Evolutionary conservation across 2,113 vertebrate species (phyloP).

Genomic region (Stegostoma tigrinum): DNA sequence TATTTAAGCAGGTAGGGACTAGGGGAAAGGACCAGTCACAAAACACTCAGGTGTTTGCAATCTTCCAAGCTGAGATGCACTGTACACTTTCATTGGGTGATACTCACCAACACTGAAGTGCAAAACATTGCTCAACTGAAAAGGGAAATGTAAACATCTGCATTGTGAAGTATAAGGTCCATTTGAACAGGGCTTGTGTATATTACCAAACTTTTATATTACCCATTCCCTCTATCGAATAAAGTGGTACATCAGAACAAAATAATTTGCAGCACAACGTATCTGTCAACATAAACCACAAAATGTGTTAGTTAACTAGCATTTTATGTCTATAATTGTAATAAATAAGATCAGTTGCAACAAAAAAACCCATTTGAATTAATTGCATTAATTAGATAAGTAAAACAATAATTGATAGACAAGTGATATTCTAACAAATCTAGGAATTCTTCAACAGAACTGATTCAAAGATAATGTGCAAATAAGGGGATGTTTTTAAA

Average conservation of each 20-base stretch:
- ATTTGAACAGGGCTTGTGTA: background rate
- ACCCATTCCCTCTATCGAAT: conserved; percentile 2
- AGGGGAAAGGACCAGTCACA: background rate
- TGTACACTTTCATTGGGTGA: conserved; percentile 33
- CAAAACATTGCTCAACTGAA: background rate
- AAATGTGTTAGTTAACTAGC: conserved; percentile 4
- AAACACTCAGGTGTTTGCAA: conserved; percentile 24
- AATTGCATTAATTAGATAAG: conserved; percentile 44
- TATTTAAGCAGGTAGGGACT: background rate
- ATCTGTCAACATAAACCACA: background rate
- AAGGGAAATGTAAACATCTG: conserved; percentile 31
- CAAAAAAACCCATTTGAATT: conserved; percentile 8
- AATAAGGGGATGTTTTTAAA: background rate
- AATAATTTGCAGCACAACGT: conserved; percentile 9
- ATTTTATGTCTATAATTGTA: conserved; percentile 13
- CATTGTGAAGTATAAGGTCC: background rate
- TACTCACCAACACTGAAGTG: conserved; percentile 3
- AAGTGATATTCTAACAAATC: conserved; percentile 31
- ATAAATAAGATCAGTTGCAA: conserved; percentile 24
- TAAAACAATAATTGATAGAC: background rate
- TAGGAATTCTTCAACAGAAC: background rate
- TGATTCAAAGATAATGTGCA: conserved; percentile 5
- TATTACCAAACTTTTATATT: conserved; percentile 15
- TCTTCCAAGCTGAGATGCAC: background rate
- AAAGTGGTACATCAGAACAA: conserved; percentile 32